Evolutionary conservation across 2,797 vertebrate species (phyloP).

Genomic region (Danio albolineatus): DNA sequence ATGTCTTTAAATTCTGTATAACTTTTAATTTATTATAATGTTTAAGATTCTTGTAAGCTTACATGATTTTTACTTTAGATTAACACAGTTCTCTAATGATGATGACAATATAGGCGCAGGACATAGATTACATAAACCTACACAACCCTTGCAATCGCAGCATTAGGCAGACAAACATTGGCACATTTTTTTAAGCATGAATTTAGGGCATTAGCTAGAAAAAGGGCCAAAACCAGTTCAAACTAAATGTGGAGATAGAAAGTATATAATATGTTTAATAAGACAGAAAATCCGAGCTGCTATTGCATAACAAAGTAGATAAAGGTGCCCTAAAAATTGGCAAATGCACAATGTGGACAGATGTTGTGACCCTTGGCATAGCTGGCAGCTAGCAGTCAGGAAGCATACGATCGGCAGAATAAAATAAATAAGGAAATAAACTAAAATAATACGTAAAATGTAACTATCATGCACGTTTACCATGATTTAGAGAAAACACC

Average conservation of each 20-base stretch:
- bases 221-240: neutral
- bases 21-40: no score
- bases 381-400: neutral
- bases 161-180: neutral
- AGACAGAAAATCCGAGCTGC: neutral
- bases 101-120: no score
- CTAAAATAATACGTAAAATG: no score
- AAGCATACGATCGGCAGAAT: neutral
- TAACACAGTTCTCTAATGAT: neutral
- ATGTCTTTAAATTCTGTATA: no score
- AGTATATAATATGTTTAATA: neutral
- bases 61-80: no score
- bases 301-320: neutral
- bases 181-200: neutral
- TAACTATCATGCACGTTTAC: no score
- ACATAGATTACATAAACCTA: neutral
- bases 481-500: no score
- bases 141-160: neutral
- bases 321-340: neutral
- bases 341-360: neutral
- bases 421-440: neutral
- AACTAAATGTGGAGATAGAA: neutral
- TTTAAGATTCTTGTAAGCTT: no score
- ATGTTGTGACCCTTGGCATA: neutral
- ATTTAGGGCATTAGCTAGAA: neutral